Evolutionary conservation across 2,888 invertebrate genomes (phyloP), one percentile per base, ranked within the genome.

Genomic region (Merodon equestris): DNA sequence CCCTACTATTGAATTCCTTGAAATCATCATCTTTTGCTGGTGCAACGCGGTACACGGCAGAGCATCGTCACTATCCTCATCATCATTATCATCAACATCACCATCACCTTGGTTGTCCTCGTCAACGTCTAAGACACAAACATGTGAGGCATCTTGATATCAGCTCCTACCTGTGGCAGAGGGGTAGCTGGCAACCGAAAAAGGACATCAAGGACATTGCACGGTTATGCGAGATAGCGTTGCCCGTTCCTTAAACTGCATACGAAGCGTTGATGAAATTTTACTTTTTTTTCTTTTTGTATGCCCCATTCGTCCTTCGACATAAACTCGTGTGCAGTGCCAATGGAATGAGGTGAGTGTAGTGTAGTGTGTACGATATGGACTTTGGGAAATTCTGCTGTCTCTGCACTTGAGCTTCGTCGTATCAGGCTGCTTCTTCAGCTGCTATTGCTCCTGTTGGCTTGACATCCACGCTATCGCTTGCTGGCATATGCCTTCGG

Each of bases 131-230:
- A 53, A 73, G 61, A 77, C 72, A 60, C 66, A 66, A 73, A 64
- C 64, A 77, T 67, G 67, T 63, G 57, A 77, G 72, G 77, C 77
- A 72, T 72, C 77, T 72, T 77, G 77, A 73, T 63, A 72, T 45
- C 45, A 45, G 48, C 12, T 17, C 17, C 12, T 27, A 72, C 67
- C 73, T 67, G 51, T 57, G 44, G 50, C 12, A 53, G 10, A 54
- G 63, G 15, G 12, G 45, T 51, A 3, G 10, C 38, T 36, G 7
- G 13, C 34, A 70, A 70, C 57, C 38, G 34, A 61, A 77, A 77
- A 72, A 77, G 72, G 48, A 77, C 73, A 72, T 64, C 57, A 64
- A 61, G 72, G 58, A 58, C 63, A 68, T 68, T 58, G 42, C 73
- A 68, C 68, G 17, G 63, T 61, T 67, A 57, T 53, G 47, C 12